These are phyloP conservation scores for Rhodophaea formosa DNA, from an alignment of 2,888 invertebrate genomes.

Conservation along the genomic window DNA sequence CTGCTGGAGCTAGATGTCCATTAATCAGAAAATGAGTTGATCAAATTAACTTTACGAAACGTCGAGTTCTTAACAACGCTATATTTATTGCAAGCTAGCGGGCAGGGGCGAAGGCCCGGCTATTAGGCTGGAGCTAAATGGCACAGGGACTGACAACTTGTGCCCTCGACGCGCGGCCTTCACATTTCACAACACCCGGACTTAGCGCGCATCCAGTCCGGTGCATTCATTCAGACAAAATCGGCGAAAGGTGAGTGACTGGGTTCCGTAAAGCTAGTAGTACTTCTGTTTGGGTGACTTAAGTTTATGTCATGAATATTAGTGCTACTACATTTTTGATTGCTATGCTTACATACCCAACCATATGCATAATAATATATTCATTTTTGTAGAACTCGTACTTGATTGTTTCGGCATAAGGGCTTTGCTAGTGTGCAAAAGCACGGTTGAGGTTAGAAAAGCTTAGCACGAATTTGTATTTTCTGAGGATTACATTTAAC, in stretches of 20 bases:
- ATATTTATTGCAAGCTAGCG: background rate
- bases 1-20: background rate
- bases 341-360: too few relatives aligned
- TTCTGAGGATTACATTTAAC: too few relatives aligned
- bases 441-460: too few relatives aligned
- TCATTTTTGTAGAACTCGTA: too few relatives aligned
- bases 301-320: background rate
- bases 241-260: constrained; percentile 33
- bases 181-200: constrained; percentile 79
- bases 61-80: background rate
- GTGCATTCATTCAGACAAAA: constrained; percentile 48
- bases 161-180: constrained; percentile 72
- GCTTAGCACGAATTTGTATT: too few relatives aligned
- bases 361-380: too few relatives aligned
- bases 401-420: too few relatives aligned
- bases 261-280: constrained; percentile 4
- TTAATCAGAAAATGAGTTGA: background rate
- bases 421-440: too few relatives aligned
- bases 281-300: background rate
- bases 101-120: background rate
- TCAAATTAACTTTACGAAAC: background rate
- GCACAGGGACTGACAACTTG: constrained; percentile 70
- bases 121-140: constrained; percentile 55
- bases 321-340: background rate
- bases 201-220: constrained; percentile 69